Conservation (phyloP, 2,888 invertebrate species). For the Lasius fuliginosus region DNA sequence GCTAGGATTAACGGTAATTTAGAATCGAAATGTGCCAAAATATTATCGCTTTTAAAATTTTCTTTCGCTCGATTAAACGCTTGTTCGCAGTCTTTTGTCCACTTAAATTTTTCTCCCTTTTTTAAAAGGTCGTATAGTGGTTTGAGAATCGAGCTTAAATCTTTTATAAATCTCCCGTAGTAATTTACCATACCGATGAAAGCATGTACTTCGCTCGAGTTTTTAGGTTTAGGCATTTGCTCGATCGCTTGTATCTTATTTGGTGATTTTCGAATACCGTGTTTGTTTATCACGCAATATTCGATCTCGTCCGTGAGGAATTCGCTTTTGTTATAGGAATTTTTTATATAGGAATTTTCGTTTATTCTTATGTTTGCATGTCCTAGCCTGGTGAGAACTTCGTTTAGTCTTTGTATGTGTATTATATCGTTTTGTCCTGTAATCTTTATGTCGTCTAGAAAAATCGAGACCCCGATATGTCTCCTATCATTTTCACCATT, state of each 20-base stretch:
- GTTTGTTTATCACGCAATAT: constrained; percentile 34
- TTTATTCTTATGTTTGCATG: constrained; percentile 32
- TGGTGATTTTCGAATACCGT: constrained; percentile 27
- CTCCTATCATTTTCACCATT: constrained; percentile 48
- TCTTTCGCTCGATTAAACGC: constrained; percentile 45
- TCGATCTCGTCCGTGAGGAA: constrained; percentile 9
- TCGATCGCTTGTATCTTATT: background rate
- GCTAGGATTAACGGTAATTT: constrained; percentile 10
- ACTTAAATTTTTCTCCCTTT: background rate
- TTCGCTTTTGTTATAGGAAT: too few relatives aligned
- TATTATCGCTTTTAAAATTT: background rate
- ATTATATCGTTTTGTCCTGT: constrained; percentile 35
- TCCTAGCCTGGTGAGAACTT: background rate
- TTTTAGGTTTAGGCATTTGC: background rate
- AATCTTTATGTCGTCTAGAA: background rate
- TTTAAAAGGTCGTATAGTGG: background rate
- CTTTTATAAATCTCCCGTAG: background rate
- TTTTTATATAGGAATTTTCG: too few relatives aligned
- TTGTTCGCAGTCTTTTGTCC: background rate
- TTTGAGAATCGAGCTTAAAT: background rate
- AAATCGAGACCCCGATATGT: constrained; percentile 39
- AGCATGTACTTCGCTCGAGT: background rate
- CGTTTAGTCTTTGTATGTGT: background rate
- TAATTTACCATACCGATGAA: background rate
- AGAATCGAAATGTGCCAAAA: constrained; percentile 14